Percentiles rank a stretch among this genome's conserved stretches.
Conservation (phyloP, 2,113 vertebrate species). For the Neolamprologus tretocephalus region DNA sequence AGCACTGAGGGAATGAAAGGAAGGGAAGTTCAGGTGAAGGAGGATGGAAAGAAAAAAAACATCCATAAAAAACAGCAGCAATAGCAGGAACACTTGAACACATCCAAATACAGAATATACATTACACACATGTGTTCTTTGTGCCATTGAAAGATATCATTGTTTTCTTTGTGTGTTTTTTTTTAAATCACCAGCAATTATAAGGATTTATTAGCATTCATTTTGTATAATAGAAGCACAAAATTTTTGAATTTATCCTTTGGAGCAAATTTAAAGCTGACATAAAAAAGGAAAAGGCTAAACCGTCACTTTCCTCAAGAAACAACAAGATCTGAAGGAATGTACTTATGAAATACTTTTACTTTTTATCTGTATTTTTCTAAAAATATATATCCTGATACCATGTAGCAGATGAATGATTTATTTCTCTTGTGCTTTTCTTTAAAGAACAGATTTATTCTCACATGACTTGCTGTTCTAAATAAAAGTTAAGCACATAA, state of each 20-base stretch:
- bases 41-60: background rate
- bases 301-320: background rate
- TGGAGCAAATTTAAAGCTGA: background rate
- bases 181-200: background rate
- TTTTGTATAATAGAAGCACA: background rate
- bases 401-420: background rate
- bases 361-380: background rate
- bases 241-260: background rate
- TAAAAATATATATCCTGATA: background rate
- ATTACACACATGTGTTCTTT: background rate
- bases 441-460: background rate
- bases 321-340: background rate
- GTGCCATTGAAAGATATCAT: background rate
- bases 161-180: background rate
- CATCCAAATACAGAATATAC: background rate
- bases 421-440: background rate
- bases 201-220: background rate
- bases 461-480: background rate
- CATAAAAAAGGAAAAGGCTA: background rate
- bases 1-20: background rate
- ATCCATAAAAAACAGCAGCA: background rate
- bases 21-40: background rate
- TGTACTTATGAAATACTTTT: background rate
- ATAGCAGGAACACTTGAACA: background rate
- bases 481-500: background rate